A percentile compares a stretch with the other conserved stretches of the same genome.
Evolutionary conservation across 2,113 vertebrate species (phyloP).

Genomic region (Rhodinocichla rosea): DNA sequence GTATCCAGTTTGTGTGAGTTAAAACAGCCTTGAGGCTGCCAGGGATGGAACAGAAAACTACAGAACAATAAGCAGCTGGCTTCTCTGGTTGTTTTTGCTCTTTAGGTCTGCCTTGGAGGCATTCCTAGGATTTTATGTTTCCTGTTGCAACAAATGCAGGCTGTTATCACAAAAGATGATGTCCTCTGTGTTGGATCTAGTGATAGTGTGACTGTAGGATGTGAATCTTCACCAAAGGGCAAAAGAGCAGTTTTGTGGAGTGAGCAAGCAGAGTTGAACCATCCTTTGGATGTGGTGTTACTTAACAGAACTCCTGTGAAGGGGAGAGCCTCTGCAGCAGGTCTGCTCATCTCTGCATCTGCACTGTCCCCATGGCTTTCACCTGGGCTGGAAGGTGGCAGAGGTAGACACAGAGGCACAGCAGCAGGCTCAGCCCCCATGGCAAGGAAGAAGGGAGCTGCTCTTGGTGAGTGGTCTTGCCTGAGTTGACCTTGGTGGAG

Average conservation of each 20-base stretch:
- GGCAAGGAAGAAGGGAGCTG: background rate
- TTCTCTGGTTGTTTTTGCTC: background rate
- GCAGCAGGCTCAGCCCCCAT: background rate
- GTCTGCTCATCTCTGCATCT: background rate
- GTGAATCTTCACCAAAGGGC: background rate
- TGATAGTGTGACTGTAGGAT: background rate
- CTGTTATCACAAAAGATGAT: background rate
- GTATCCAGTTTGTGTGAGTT: background rate
- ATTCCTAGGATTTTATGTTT: background rate
- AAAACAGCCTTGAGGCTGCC: background rate
- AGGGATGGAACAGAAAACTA: background rate
- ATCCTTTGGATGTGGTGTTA: background rate
- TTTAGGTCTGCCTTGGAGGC: background rate
- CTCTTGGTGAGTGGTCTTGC: background rate
- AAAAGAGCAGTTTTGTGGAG: background rate
- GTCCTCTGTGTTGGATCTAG: background rate
- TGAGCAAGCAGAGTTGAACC: background rate
- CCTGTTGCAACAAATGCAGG: background rate
- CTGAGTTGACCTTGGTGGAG: accelerated
- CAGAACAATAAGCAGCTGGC: background rate
- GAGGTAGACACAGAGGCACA: background rate
- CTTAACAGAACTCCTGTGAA: accelerated
- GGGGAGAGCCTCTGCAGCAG: background rate
- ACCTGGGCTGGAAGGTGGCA: background rate
- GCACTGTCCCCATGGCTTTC: background rate